A percentile compares a stretch with the other conserved stretches of the same genome.
Conservation (phyloP, 2,888 invertebrate genomes). For the Cabera pusaria region DNA sequence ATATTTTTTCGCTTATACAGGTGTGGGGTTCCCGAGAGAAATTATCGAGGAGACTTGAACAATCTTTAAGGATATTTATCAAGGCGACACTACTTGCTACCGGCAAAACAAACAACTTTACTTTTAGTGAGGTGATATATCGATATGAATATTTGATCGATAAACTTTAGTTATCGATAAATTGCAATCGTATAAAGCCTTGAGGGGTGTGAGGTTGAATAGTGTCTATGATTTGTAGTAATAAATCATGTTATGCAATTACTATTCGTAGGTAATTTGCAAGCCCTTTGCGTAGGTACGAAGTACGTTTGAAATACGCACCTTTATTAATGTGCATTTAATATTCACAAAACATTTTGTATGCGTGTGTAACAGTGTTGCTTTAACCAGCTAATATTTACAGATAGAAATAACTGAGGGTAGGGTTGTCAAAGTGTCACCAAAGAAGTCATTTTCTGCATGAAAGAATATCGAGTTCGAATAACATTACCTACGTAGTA, state of each 20-base stretch:
- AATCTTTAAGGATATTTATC: slow-evolving; percentile 82
- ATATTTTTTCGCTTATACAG: slow-evolving; percentile 36
- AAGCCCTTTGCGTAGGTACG: slow-evolving; percentile 16
- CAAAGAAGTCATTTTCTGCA: too few species aligned
- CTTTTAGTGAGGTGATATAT: slow-evolving; percentile 58
- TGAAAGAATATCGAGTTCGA: too few species aligned
- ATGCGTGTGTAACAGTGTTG: too few species aligned
- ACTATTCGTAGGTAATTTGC: slow-evolving; percentile 15
- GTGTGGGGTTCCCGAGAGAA: slow-evolving; percentile 68
- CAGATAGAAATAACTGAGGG: too few species aligned
- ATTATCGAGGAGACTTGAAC: slow-evolving; percentile 75
- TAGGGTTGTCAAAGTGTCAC: too few species aligned
- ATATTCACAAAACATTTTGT: too few species aligned
- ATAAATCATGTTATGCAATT: slow-evolving; percentile 15
- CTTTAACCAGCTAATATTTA: too few species aligned
- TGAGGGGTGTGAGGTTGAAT: slow-evolving; percentile 14
- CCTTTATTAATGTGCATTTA: too few species aligned
- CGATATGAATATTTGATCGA: slow-evolving; percentile 26
- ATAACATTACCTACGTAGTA: too few species aligned
- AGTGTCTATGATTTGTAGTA: slow-evolving; percentile 16
- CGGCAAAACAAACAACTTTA: slow-evolving; percentile 77
- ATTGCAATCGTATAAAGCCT: slow-evolving; percentile 5
- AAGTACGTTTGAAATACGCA: not conserved
- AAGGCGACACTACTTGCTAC: slow-evolving; percentile 80
- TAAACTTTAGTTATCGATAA: slow-evolving; percentile 11